Evolutionary conservation across 2,888 invertebrate genomes (phyloP).

Genomic region (Cephus runcator): DNA sequence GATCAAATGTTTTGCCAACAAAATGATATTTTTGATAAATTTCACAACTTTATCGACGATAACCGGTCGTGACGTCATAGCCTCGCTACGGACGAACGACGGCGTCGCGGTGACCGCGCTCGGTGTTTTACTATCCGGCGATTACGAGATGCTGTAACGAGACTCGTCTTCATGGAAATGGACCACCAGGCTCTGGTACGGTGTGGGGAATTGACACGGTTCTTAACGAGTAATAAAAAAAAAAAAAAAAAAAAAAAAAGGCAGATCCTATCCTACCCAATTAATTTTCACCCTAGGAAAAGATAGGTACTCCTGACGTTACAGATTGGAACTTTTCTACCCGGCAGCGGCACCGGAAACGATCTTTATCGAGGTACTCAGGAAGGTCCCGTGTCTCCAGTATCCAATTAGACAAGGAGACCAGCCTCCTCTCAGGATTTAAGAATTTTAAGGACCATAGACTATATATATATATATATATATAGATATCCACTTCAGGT

Average conservation of each 20-base stretch:
- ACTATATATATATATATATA: background rate
- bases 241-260: background rate
- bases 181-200: background rate
- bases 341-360: background rate
- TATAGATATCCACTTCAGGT: background rate
- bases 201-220: background rate
- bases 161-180: background rate
- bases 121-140: background rate
- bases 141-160: background rate
- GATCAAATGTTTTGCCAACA: background rate
- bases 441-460: background rate
- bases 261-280: background rate
- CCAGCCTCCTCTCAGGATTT: background rate
- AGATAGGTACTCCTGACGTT: background rate
- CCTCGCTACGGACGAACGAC: background rate
- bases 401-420: background rate
- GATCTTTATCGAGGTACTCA: background rate
- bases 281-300: background rate
- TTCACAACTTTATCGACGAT: background rate
- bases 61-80: background rate
- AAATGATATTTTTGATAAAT: background rate
- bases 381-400: background rate
- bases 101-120: background rate
- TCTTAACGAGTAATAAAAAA: background rate
- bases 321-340: background rate